These are phyloP conservation scores for Oxystoma pomonae DNA, from an alignment of 2,888 invertebrate genomes.

Conservation along the genomic window DNA sequence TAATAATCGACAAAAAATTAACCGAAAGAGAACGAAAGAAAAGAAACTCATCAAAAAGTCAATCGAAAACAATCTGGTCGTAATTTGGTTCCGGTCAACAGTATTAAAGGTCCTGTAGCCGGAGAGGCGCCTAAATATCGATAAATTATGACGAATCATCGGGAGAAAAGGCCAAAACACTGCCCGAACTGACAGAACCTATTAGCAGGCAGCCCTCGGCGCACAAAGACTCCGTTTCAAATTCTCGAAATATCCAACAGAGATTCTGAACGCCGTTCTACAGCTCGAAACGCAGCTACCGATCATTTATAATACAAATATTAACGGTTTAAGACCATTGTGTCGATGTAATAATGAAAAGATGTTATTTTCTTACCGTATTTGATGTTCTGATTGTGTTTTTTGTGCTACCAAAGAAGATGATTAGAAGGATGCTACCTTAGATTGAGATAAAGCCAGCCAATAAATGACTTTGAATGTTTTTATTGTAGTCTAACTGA, in stretches of 20 bases:
- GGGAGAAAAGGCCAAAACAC: constrained; percentile 34
- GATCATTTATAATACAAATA: constrained; percentile 44
- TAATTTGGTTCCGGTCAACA: neutral
- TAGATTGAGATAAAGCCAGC: constrained; percentile 4
- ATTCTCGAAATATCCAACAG: constrained; percentile 35
- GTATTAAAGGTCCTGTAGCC: constrained; percentile 12
- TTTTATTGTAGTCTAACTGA: neutral
- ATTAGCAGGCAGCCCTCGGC: constrained; percentile 36
- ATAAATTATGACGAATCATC: constrained; percentile 39
- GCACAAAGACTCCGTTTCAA: constrained; percentile 32
- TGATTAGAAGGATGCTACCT: neutral
- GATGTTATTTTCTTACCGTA: constrained; percentile 15
- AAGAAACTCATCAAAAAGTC: neutral
- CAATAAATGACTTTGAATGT: neutral
- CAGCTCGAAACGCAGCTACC: constrained; percentile 31
- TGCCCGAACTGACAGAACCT: constrained; percentile 42
- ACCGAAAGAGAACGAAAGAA: neutral
- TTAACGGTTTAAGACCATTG: constrained; percentile 34
- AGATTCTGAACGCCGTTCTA: constrained; percentile 25
- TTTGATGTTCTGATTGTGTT: constrained; percentile 3
- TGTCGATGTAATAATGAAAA: constrained; percentile 20
- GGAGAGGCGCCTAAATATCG: constrained; percentile 35
- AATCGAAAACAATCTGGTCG: neutral
- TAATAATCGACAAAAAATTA: neutral
- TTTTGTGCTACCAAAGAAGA: neutral